Percentiles rank a stretch among this genome's conserved stretches.
phyloP scores from a whole-genome alignment of 2,888 invertebrate species.

The Empis livida region DNA sequence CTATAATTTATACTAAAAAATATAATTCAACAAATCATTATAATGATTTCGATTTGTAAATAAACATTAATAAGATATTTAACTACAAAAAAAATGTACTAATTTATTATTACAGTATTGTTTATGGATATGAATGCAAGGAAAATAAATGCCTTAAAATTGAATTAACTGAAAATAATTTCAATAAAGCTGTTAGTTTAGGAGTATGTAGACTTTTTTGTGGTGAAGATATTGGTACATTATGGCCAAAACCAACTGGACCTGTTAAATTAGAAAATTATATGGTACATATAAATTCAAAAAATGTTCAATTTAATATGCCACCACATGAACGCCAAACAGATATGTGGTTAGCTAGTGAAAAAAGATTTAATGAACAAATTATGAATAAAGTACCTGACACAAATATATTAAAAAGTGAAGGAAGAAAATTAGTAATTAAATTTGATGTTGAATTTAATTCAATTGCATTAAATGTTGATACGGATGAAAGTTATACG shows the following conservation, averaged over 20 bases:
- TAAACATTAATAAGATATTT: no score
- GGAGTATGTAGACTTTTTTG: conserved; percentile 40
- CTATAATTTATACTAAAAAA: no score
- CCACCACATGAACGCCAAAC: conserved; percentile 19
- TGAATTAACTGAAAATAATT: conserved; percentile 26
- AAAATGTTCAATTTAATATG: conserved; percentile 27
- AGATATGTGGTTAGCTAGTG: conserved; percentile 23
- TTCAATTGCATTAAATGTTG: conserved; percentile 31
- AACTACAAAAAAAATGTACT: no score
- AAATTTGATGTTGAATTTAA: conserved; percentile 26
- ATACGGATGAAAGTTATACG: conserved; percentile 43
- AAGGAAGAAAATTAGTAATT: conserved; percentile 35
- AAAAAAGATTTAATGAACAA: conserved; percentile 33
- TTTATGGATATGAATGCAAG: conserved; percentile 31
- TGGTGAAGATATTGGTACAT: conserved; percentile 36
- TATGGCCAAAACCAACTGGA: conserved; percentile 39
- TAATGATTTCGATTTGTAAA: no score
- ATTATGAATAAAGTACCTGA: conserved; percentile 26
- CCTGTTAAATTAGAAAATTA: conserved; percentile 31
- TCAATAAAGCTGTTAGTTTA: conserved; percentile 30
- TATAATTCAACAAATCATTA: no score
- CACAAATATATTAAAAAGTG: conserved; percentile 21
- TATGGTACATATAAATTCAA: conserved; percentile 34
- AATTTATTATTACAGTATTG: conserved; percentile 1
- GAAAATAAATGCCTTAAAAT: conserved; percentile 26